A percentile compares a stretch with the other conserved stretches of the same genome.
These are phyloP conservation scores for Picathartes gymnocephalus DNA, from an alignment of 2,113 vertebrate genomes.

Conservation along the genomic window DNA sequence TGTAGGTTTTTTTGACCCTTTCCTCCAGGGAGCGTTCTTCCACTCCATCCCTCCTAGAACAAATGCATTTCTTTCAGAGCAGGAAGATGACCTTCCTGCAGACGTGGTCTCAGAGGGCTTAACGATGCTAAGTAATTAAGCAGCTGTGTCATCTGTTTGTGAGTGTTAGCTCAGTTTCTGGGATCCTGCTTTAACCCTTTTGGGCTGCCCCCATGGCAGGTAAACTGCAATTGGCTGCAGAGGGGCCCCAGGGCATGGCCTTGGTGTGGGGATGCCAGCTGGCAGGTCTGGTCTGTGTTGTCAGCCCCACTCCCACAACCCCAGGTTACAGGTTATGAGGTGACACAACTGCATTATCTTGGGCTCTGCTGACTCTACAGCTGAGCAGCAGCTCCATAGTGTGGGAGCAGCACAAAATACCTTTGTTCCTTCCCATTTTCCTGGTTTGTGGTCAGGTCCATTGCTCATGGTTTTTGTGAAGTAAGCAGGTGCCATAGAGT, in stretches of 20 bases:
- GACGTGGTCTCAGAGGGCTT: not conserved
- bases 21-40: not conserved
- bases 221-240: not conserved
- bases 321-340: not conserved
- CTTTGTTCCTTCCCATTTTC: not conserved
- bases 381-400: not conserved
- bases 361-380: not conserved
- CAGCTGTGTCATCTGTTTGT: not conserved
- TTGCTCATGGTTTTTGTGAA: not conserved
- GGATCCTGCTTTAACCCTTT: not conserved
- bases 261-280: not conserved
- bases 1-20: not conserved
- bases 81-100: constrained; percentile 29
- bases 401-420: not conserved
- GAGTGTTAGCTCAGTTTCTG: not conserved
- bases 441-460: not conserved
- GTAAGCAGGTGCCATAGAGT: not conserved
- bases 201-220: not conserved
- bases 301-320: not conserved
- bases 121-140: not conserved
- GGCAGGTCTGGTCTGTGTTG: not conserved
- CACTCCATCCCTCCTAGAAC: not conserved
- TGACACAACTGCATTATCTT: not conserved
- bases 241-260: not conserved
- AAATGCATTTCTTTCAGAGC: not conserved